Percentiles rank a stretch among this genome's conserved stretches.
Evolutionary conservation across 2,888 invertebrate genomes (phyloP).

Genomic region (Pseudococcus jackbeardsleyi): DNA sequence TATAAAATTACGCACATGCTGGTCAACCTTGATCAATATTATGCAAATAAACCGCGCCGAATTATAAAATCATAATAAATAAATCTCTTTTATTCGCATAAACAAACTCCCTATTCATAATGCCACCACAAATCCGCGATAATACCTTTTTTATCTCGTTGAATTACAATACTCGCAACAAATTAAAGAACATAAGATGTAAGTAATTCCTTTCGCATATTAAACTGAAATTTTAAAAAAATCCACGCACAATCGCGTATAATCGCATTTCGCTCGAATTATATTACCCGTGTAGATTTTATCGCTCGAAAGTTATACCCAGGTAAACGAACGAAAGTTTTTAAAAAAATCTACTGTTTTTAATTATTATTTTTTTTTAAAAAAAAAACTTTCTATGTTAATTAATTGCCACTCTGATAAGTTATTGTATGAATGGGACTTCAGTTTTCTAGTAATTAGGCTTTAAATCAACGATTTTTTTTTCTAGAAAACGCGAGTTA

Average conservation of each 20-base stretch:
- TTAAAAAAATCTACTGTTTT: neutral
- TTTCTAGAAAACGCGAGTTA: neutral
- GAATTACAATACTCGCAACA: neutral
- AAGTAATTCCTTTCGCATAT: neutral
- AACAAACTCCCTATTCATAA: constrained; percentile 22
- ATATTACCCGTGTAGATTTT: constrained; percentile 2
- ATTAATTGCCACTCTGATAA: neutral
- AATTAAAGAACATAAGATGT: neutral
- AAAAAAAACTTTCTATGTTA: neutral
- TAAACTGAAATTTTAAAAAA: neutral
- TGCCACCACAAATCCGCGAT: neutral
- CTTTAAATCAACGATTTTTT: neutral
- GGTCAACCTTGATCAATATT: constrained; percentile 17
- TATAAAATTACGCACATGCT: neutral
- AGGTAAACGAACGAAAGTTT: neutral
- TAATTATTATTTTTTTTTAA: neutral
- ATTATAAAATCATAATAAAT: neutral
- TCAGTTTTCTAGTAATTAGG: constrained; percentile 29
- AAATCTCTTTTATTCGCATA: neutral
- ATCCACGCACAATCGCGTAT: neutral
- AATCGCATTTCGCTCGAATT: neutral
- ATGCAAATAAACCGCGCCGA: neutral
- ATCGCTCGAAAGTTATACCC: neutral
- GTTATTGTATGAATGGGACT: neutral
- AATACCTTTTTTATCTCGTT: neutral